Base-by-base conservation (phyloP, 2,113 vertebrate genomes). In the Anhinga rufa region DNA sequence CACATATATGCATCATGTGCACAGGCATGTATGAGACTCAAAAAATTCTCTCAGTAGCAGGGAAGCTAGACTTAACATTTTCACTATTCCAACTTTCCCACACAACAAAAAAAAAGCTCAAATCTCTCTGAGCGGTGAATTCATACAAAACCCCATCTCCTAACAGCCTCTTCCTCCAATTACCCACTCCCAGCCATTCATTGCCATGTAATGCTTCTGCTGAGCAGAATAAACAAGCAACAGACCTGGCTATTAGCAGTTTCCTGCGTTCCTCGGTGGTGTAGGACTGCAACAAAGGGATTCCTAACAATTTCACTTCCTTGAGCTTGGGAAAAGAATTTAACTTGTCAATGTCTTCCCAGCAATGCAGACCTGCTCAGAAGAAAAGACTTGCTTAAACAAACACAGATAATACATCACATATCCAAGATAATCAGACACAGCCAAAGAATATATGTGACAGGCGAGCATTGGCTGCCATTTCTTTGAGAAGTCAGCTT, bases 331-430 rank as follows among this genome's bases (percentile, higher is more conserved):
- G 99, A 80, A 99, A 99, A 94, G 98, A 99, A 95, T 99, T 99
- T 81, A 99, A 97, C 95, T 98, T 99, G 95, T 99, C 99, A 64
- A 99, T 99, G 96, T 99, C 99, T 94, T 98, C 98, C 99, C 99
- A 99, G 82, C 97, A 97, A 57, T 98, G 98, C 61, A 99, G 98
- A 97, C 99, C 99, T 99, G 98, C 91, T 98, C 80, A 40, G 87
- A 85, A 96, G 55, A 97, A 97, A 96, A 75, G 86, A 48, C 64
- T 26, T 57, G 28, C 87, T 97, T 96, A 95, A 95, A 91, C 68
- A 92, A 94, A 86, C 78, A 72, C 57, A 83, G 20, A 34, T 44
- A 91, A 77, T 21, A 91, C n/a, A 52, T 52, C 46, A 2, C 4
- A 65, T 72, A 88, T 55, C 85, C 81, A 58, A 91, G 74, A 91